A percentile compares a stretch with the other conserved stretches of the same genome.
These are phyloP conservation scores for Junco hyemalis DNA, from an alignment of 2,113 vertebrate species.

Conservation along the genomic window DNA sequence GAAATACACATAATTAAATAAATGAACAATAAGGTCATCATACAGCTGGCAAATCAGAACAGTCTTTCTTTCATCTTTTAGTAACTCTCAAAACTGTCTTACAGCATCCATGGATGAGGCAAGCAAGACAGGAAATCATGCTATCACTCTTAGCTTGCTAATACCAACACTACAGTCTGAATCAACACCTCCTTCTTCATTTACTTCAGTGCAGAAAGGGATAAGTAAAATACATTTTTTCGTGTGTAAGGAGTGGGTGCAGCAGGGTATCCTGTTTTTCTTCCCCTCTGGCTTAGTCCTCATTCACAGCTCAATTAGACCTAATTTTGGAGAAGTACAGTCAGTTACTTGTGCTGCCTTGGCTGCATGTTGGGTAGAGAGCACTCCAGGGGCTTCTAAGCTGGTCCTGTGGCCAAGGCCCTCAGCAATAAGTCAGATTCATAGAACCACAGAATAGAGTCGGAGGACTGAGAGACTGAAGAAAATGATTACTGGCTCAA, in stretches of 20 bases:
- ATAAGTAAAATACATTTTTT: not conserved
- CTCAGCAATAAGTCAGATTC: not conserved
- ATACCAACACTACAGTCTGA: not conserved
- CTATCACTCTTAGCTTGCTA: not conserved
- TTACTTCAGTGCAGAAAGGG: not conserved
- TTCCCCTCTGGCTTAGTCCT: not conserved
- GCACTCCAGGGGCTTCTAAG: not conserved
- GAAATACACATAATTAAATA: slow-evolving; percentile 14
- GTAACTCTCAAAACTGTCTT: not conserved
- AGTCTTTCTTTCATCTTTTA: not conserved
- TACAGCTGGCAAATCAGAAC: not conserved
- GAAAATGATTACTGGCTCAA: not conserved
- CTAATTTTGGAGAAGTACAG: not conserved
- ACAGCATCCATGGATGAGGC: not conserved
- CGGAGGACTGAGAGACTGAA: not conserved
- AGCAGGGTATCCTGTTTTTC: not conserved
- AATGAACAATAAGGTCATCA: slow-evolving; percentile 11
- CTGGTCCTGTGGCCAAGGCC: not conserved
- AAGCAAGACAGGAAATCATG: not conserved
- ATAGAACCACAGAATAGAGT: accelerated
- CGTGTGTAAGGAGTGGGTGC: not conserved
- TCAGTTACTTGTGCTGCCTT: not conserved
- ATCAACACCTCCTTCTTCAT: not conserved
- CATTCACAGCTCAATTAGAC: not conserved
- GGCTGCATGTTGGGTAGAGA: not conserved